Percentiles rank a stretch among this genome's conserved stretches.
These are phyloP conservation scores for Alitta virens DNA, from an alignment of 2,888 invertebrate genomes.

Conservation along the genomic window DNA sequence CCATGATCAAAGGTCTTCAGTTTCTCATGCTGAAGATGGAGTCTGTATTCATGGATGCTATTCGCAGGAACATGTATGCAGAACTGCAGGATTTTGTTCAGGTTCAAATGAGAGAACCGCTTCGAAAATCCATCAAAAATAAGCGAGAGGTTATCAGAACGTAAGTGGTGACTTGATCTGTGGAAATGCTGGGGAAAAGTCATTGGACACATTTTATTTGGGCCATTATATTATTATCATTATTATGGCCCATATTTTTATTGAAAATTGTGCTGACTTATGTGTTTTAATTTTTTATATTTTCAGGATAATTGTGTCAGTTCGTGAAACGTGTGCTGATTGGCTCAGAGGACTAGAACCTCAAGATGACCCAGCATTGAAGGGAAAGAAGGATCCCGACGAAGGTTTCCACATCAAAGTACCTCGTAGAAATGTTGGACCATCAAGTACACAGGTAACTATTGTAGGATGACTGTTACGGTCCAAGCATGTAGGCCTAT, in stretches of 20 bases:
- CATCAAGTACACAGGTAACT: slow-evolving; percentile 61
- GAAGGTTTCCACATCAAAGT: slow-evolving; percentile 82
- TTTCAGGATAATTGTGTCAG: slow-evolving; percentile 88
- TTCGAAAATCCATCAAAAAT: slow-evolving; percentile 94
- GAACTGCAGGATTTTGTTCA: slow-evolving; percentile 97
- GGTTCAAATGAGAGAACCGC: slow-evolving; percentile 79
- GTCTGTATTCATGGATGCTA: slow-evolving; percentile 89
- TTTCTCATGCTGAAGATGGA: slow-evolving; percentile 92
- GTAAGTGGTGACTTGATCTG: slow-evolving; percentile 38
- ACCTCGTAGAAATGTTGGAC: slow-evolving; percentile 86
- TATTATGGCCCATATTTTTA: no score
- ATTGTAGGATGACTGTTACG: no score
- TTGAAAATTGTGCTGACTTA: no score
- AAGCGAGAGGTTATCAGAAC: slow-evolving; percentile 85
- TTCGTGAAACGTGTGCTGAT: slow-evolving; percentile 95
- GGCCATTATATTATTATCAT: no score
- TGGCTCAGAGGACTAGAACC: slow-evolving; percentile 92
- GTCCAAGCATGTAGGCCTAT: no score
- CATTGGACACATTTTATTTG: no score
- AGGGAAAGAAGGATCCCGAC: slow-evolving; percentile 88
- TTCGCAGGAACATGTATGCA: slow-evolving; percentile 87
- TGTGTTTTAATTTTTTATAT: no score
- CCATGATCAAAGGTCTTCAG: slow-evolving; percentile 98
- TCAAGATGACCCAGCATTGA: slow-evolving; percentile 83
- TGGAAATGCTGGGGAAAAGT: no score